phyloP scores from a whole-genome alignment of 2,888 invertebrate species.

The Lasioglossum zephyrum region DNA sequence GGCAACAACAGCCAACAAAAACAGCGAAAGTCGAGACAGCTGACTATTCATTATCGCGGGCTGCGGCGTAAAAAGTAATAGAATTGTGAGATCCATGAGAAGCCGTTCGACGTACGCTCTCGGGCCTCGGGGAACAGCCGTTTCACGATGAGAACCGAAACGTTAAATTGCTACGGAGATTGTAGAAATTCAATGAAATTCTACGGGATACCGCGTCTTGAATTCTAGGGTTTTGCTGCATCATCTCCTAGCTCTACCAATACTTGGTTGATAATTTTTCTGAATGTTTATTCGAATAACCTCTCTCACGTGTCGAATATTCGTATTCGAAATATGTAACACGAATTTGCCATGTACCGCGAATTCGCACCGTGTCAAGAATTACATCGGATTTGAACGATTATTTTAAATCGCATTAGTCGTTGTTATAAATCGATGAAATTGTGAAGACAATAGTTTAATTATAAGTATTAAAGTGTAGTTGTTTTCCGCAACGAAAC shows the following conservation, averaged over 20 bases:
- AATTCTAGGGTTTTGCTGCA: neutral
- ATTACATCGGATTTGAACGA: no score
- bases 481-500: no score
- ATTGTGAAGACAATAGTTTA: no score
- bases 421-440: no score
- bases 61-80: conserved; percentile 36
- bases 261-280: neutral
- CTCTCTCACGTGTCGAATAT: neutral
- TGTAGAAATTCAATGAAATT: neutral
- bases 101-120: conserved; percentile 28
- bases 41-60: conserved; percentile 46
- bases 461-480: neutral
- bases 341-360: no score
- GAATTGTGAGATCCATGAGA: conserved; percentile 39
- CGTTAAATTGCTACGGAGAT: conserved; percentile 2
- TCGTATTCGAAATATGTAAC: no score
- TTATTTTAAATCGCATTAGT: neutral
- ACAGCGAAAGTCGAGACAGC: conserved; percentile 57
- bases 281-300: neutral
- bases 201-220: neutral
- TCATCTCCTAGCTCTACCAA: neutral
- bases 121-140: neutral
- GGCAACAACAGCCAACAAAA: conserved; percentile 42
- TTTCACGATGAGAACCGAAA: conserved; percentile 24
- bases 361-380: no score